Base-by-base conservation (phyloP, 2,888 invertebrate species). In the Coelinius sp. region DNA sequence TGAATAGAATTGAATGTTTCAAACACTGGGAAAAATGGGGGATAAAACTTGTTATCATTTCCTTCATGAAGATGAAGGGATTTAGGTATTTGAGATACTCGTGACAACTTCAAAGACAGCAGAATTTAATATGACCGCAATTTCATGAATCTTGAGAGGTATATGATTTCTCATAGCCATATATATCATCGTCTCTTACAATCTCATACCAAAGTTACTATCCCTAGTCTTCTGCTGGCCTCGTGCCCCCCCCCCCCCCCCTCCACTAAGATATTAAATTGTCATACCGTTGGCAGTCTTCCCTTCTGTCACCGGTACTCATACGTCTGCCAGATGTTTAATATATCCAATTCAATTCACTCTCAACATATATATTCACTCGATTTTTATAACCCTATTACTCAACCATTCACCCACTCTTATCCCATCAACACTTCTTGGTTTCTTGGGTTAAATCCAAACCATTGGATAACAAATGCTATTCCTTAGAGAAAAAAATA, bases 211-310 rank as follows among this genome's bases (percentile, higher is more conserved):
- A 59, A 59, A 59, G 59, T 59, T 59, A 24, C 70, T 44, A 20
- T 31, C 20, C 27, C 38, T 12, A n/a, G n/a, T n/a, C n/a, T n/a
- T n/a, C n/a, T n/a, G n/a, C 38, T 44, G 53, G 68, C 56, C 31
- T 70, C 41, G 44, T 22, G 52, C 70, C 20, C 62, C 24, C 46
- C 64, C 25, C 53, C 22, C 66, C 27, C 25, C 53, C 22, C 68
- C 41, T 41, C 25, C 52, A 59, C 63, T 56, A 68, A 72, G 69
- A 62, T 72, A 74, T 72, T 68, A 72, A 75, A 74, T 74, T 56
- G 74, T 68, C 24, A 74, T 75, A 74, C 64, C 22, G 65, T 68
- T 62, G 70, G 70, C 68, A 46, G 70, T 65, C 52, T 68, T 49
- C 71, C 68, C 59, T 46, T 68, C 70, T 68, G 68, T 72, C 70